A percentile compares a stretch with the other conserved stretches of the same genome.
Conservation (phyloP, 2,797 vertebrate species). For the Neoniphon sammara region DNA sequence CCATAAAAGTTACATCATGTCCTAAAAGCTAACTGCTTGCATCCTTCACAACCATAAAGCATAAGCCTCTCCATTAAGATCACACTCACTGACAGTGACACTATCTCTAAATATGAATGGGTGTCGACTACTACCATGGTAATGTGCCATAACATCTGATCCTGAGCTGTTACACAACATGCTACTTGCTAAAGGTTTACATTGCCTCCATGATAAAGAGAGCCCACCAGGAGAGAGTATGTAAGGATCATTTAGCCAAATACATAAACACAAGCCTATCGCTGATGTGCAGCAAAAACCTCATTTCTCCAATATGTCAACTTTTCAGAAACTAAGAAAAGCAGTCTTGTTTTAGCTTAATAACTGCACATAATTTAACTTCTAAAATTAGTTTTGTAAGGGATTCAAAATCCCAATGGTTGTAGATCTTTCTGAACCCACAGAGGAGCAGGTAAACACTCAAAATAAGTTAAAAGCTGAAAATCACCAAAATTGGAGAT, state of each 20-base stretch:
- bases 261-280: neutral
- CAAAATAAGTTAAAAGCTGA: too few species aligned
- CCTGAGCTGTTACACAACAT: slow-evolving; percentile 3
- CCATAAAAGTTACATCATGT: slow-evolving; percentile 27
- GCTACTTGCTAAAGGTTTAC: neutral
- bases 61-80: neutral
- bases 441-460: too few species aligned
- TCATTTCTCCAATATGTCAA: too few species aligned
- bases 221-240: neutral
- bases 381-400: too few species aligned
- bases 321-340: too few species aligned
- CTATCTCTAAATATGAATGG: slow-evolving; percentile 26
- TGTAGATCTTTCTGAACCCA: too few species aligned
- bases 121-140: slow-evolving; percentile 21
- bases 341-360: too few species aligned
- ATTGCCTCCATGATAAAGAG: neutral
- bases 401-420: too few species aligned
- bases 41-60: slow-evolving; percentile 22
- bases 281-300: too few species aligned
- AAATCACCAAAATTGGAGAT: too few species aligned
- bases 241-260: slow-evolving; percentile 1
- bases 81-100: neutral
- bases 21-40: neutral
- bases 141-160: slow-evolving; percentile 29
- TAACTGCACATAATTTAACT: too few species aligned